phyloP scores from a whole-genome alignment of 2,113 vertebrate species.

The Menidia beryllina region DNA sequence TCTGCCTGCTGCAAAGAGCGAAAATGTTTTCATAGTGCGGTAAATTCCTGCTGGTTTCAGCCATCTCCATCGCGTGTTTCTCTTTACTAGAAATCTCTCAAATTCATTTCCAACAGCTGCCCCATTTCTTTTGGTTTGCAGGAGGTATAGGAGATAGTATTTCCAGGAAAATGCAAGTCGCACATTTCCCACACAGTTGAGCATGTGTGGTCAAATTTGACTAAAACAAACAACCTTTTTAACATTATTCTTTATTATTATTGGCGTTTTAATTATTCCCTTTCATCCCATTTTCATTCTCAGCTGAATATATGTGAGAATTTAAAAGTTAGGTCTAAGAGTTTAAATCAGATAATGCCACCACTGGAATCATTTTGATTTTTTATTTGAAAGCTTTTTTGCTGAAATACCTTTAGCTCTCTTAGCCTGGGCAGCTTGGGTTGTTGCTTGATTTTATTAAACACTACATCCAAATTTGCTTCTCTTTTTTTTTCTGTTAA shows the following conservation, averaged over 20 bases:
- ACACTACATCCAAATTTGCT: too few species aligned
- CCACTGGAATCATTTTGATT: not conserved
- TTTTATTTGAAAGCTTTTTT: not conserved
- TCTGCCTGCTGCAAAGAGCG: not conserved
- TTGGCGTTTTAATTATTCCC: not conserved
- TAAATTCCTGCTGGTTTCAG: not conserved
- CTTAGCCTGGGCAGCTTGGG: too few species aligned
- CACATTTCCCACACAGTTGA: not conserved
- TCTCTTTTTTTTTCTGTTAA: too few species aligned
- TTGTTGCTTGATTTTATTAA: too few species aligned
- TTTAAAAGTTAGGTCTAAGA: not conserved
- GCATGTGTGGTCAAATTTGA: not conserved
- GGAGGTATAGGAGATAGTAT: not conserved
- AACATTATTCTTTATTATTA: too few species aligned
- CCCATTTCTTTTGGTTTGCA: not conserved
- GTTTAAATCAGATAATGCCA: not conserved
- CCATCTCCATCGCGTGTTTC: not conserved
- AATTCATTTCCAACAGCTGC: not conserved
- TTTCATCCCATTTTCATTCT: not conserved
- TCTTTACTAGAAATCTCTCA: constrained; percentile 6
- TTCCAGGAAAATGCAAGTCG: not conserved
- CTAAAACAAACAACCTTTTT: not conserved
- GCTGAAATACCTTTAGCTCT: too few species aligned
- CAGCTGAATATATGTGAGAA: not conserved
- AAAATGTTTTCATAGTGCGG: not conserved